phyloP scores from a whole-genome alignment of 2,113 vertebrate species.

The Pseudopipra pipra region DNA sequence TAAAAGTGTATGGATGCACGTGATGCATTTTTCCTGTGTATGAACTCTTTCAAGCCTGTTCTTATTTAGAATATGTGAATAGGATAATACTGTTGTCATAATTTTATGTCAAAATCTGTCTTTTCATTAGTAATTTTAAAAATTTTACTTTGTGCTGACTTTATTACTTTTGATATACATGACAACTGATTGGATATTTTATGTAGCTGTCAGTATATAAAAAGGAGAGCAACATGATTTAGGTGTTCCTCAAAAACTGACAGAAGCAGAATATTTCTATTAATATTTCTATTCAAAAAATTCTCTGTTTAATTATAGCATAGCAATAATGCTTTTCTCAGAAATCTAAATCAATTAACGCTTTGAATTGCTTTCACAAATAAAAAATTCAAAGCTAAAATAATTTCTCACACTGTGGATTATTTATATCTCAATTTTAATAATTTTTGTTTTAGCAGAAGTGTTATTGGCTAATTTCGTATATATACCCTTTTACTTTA shows the following conservation, averaged over 20 bases:
- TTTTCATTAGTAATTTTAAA: not conserved
- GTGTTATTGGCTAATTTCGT: not conserved
- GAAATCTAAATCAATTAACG: not conserved
- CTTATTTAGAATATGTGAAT: not conserved
- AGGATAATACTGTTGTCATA: not conserved
- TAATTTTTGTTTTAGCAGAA: not conserved
- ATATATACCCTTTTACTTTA: not conserved
- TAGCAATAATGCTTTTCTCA: not conserved
- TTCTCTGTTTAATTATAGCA: not conserved
- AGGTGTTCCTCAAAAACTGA: not conserved
- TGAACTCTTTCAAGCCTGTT: not conserved
- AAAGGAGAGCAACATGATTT: not conserved
- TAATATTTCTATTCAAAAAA: not conserved
- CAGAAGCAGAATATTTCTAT: not conserved
- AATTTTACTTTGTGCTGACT: not conserved
- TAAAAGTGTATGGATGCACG: not conserved
- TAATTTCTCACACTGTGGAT: not conserved
- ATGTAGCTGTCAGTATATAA: not conserved
- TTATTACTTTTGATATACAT: not conserved
- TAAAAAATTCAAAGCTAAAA: not conserved
- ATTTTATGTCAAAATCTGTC: not conserved
- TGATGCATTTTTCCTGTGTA: not conserved
- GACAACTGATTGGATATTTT: not conserved
- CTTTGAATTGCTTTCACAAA: not conserved
- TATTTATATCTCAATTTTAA: not conserved